A percentile compares a stretch with the other conserved stretches of the same genome.
Conservation (phyloP, 2,797 vertebrate genomes). For the Mormyrus hasselquistii region DNA sequence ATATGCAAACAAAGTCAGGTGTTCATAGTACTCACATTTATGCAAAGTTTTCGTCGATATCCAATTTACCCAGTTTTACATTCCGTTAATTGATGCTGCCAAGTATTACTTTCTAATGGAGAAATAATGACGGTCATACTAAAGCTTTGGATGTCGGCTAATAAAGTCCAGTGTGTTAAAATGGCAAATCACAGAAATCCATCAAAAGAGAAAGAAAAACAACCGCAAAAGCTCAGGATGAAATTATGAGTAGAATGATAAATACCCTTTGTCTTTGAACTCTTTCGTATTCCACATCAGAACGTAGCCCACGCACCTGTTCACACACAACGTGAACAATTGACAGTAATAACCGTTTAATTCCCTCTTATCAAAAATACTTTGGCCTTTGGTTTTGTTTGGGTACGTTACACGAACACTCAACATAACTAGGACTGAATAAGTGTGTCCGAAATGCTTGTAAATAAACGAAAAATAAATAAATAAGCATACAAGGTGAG, state of each 20-base stretch:
- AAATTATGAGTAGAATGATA: neutral
- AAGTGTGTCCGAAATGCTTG: neutral
- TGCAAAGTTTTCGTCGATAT: slow-evolving; percentile 47
- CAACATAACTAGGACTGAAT: neutral
- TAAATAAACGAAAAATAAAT: slow-evolving; percentile 2
- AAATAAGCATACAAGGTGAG: neutral
- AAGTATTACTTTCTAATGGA: neutral
- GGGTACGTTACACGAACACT: neutral
- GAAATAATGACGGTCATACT: neutral
- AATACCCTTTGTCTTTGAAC: neutral
- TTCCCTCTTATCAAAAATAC: neutral
- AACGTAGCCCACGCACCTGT: slow-evolving; percentile 1
- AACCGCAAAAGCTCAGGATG: neutral
- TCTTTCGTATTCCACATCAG: neutral
- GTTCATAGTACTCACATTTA: slow-evolving; percentile 45
- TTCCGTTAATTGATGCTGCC: neutral
- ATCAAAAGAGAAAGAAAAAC: neutral
- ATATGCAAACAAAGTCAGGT: slow-evolving; percentile 12
- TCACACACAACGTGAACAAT: neutral
- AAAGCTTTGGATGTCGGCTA: neutral
- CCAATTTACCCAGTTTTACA: slow-evolving; percentile 35
- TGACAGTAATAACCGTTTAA: neutral
- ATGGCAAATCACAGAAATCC: neutral
- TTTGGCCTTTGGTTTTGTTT: neutral
- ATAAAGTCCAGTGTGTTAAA: neutral